Conservation (phyloP, 2,797 vertebrate genomes). For the Tokudaia muenninki region DNA sequence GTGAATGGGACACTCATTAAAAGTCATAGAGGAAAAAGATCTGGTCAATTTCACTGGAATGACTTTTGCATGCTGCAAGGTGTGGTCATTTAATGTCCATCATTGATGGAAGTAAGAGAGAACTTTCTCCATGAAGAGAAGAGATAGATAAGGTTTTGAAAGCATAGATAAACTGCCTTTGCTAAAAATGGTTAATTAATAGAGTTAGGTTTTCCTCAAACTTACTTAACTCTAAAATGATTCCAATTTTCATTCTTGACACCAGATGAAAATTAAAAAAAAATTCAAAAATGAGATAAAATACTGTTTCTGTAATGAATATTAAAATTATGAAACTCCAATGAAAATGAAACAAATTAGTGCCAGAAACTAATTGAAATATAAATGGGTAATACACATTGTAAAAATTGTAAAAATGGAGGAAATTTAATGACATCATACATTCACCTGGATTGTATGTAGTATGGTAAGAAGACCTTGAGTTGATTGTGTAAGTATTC, state of each 20-base stretch:
- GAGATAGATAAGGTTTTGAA: background rate
- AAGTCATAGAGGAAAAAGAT: background rate
- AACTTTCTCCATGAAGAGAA: background rate
- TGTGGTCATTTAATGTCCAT: background rate
- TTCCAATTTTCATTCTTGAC: background rate
- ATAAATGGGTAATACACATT: background rate
- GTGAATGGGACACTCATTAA: background rate
- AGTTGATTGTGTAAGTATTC: background rate
- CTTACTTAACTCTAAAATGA: background rate
- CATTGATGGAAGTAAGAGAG: background rate
- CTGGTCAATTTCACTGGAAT: background rate
- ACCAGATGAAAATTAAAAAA: constrained; percentile 10
- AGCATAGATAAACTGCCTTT: background rate
- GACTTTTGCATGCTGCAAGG: background rate
- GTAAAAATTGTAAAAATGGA: constrained; percentile 24
- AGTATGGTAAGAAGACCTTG: background rate
- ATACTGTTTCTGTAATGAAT: background rate
- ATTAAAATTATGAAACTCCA: background rate
- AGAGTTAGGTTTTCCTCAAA: background rate
- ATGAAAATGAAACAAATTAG: background rate
- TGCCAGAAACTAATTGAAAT: background rate
- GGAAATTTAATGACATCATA: background rate
- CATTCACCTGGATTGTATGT: background rate
- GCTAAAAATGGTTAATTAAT: background rate
- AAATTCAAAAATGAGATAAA: background rate